Conservation (phyloP, 37 sponge, comb jelly and placozoan species). For the Aphrocallistes beatrix region DNA sequence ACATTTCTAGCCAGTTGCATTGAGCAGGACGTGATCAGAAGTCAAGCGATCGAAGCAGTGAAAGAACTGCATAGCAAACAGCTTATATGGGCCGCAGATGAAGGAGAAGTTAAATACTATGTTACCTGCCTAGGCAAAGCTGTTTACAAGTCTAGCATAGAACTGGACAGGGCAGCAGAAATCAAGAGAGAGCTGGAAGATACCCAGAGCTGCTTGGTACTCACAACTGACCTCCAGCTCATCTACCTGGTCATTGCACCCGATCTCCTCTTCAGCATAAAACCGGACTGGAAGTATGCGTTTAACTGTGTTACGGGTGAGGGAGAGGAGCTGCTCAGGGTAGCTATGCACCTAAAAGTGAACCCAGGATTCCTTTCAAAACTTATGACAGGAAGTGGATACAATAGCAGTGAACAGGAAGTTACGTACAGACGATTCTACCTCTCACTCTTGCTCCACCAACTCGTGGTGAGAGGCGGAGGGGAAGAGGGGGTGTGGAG, state of each 20-base stretch:
- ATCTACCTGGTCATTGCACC: conserved; percentile 68
- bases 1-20: background rate
- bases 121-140: conserved; percentile 59
- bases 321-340: background rate
- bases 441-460: conserved; percentile 48
- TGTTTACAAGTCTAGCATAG: conserved; percentile 51
- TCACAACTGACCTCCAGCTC: conserved; percentile 74
- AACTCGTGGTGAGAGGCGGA: conserved; percentile 28
- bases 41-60: background rate
- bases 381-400: background rate
- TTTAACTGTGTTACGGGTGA: conserved; percentile 42
- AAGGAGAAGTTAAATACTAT: background rate
- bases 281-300: conserved; percentile 72
- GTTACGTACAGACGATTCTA: conserved; percentile 50
- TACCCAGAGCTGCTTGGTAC: conserved; percentile 44
- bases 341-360: background rate
- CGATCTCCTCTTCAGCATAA: conserved; percentile 34
- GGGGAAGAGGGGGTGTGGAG: conserved; percentile 43
- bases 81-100: background rate
- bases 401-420: background rate
- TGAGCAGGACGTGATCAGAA: background rate
- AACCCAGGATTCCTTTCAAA: background rate
- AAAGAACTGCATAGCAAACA: background rate
- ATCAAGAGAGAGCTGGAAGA: conserved; percentile 30
- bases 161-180: conserved; percentile 29